Base-by-base conservation (phyloP, 2,113 vertebrate genomes). In the Patagioenas fasciata region DNA sequence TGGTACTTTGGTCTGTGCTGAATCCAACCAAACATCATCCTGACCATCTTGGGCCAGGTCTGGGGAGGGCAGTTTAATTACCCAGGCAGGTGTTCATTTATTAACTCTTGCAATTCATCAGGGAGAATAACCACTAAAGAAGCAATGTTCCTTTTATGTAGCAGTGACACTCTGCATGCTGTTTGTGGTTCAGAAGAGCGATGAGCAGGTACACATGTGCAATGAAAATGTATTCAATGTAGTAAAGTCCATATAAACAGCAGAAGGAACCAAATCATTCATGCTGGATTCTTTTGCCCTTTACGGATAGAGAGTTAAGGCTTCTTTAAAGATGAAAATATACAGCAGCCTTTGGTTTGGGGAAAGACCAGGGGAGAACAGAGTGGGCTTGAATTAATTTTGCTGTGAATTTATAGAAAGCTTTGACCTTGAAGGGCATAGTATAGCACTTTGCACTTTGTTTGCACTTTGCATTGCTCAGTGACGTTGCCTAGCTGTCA, bases 381-480 rank as follows among this genome's bases (percentile, higher is more conserved):
- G 71, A 69, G 71, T 7, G 44, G n/a, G 2, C 29, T 70, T 81
- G 60, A 83, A 65, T 85, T 88, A 62, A 54, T 90, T 83, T 79
- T 75, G 71, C 79, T 95, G 71, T 91, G 79, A 83, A 50, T 81
- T 38, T 44, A 36, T 16, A 64, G 81, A 71, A 95, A 93, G 70
- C 69, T 74, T 90, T 93, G 87, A 60, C 83, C 85, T 91, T 65
- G 88, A 94, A 94, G 85, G 85, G 75, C 96, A 61, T 36, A 44
- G 42, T 20, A 28, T 54, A 83, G 88, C n/a, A n/a, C 87, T 80
- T 83, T 85, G 83, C 65, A 85, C 79, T 93, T 65, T 93, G 78
- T 92, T 81, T 95, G 83, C 51, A n/a, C 15, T 14, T 64, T 95
- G 91, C 81, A 51, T 56, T 80, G 53, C 87, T 95, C 80, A 65